Evolutionary conservation across 2,888 invertebrate species (phyloP).

Genomic region (Phyto melanocephala): DNA sequence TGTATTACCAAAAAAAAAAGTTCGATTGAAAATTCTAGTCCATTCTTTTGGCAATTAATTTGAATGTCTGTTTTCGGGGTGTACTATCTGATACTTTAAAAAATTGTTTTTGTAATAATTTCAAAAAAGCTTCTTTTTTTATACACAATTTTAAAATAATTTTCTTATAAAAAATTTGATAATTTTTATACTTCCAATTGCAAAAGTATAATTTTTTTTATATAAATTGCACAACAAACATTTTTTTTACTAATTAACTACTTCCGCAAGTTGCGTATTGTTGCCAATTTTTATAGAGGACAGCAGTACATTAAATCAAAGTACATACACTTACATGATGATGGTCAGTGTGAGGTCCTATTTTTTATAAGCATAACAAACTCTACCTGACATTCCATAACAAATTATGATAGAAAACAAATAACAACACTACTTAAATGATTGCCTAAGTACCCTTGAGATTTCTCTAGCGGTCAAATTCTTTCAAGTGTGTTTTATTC

Average conservation of each 20-base stretch:
- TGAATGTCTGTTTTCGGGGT: too few relatives aligned
- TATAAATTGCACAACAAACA: background rate
- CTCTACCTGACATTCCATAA: slow-evolving; percentile 33
- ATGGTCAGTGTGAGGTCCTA: slow-evolving; percentile 61
- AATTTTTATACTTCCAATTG: background rate
- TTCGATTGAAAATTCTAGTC: too few relatives aligned
- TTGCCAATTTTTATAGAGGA: background rate
- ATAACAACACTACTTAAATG: slow-evolving; percentile 39
- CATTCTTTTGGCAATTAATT: too few relatives aligned
- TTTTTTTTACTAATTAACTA: background rate
- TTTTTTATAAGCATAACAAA: background rate
- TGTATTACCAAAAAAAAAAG: too few relatives aligned
- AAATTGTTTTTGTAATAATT: too few relatives aligned
- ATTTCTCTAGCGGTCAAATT: slow-evolving; percentile 22
- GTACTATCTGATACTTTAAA: too few relatives aligned
- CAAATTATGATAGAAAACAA: slow-evolving; percentile 56
- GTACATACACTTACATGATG: background rate
- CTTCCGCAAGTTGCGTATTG: slow-evolving; percentile 18
- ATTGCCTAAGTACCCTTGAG: slow-evolving; percentile 18
- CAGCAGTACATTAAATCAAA: background rate
- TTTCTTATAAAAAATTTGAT: too few relatives aligned
- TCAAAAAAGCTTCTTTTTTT: too few relatives aligned
- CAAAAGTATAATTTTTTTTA: background rate
- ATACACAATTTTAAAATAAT: too few relatives aligned
- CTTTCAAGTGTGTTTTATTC: slow-evolving; percentile 22